Conservation (phyloP, 2,797 vertebrate genomes). For the Pyrocephalus nanus region DNA sequence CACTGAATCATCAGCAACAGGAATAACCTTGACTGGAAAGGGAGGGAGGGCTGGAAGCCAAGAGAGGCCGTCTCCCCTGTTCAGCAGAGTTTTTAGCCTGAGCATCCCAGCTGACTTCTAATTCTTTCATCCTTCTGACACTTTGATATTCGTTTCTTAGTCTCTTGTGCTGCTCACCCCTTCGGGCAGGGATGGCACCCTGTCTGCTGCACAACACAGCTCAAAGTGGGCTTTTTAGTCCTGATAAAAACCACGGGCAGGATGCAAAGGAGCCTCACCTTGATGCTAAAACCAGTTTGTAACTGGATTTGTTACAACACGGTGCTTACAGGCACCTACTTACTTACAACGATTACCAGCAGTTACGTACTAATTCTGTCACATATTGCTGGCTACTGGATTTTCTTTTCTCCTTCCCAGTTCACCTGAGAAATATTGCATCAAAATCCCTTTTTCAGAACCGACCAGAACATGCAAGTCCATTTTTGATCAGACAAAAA, state of each 20-base stretch:
- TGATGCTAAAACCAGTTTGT: background rate
- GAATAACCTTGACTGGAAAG: background rate
- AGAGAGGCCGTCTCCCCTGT: background rate
- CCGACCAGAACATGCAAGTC: background rate
- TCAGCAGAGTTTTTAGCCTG: background rate
- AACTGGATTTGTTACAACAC: background rate
- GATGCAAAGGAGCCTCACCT: background rate
- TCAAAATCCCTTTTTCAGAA: background rate
- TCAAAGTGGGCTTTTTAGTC: background rate
- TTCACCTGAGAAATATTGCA: background rate
- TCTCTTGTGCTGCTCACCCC: background rate
- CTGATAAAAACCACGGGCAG: background rate
- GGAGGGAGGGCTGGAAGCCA: background rate
- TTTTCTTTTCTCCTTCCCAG: background rate
- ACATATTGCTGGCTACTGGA: background rate
- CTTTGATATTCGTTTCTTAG: background rate
- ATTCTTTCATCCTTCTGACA: background rate
- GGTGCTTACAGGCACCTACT: background rate
- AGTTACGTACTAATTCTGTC: background rate
- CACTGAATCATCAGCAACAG: background rate
- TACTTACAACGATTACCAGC: background rate
- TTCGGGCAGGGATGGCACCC: background rate
- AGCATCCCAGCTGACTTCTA: background rate
- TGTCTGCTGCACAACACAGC: background rate
- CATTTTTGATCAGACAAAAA: background rate